These are phyloP conservation scores for Heteromyza rotundicornis DNA, from an alignment of 2,888 invertebrate genomes.

Conservation along the genomic window DNA sequence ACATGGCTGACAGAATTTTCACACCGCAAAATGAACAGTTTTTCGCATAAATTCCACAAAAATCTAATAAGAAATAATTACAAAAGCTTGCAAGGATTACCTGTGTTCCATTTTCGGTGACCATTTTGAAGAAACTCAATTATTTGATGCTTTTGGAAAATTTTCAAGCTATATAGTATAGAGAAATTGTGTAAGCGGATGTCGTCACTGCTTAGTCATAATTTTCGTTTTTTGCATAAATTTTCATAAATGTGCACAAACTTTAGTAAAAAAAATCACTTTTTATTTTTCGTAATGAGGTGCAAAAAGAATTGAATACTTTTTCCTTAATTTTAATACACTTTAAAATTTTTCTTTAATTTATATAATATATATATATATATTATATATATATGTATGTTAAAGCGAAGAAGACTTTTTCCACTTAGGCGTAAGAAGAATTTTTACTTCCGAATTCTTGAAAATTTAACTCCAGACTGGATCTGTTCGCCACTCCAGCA, in stretches of 20 bases:
- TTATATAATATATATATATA: conserved; percentile 43
- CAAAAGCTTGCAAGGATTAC: conserved; percentile 40
- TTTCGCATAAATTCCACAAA: background rate
- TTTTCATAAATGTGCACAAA: conserved; percentile 11
- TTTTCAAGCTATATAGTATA: conserved; percentile 43
- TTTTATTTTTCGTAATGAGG: conserved; percentile 22
- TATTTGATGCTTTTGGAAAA: background rate
- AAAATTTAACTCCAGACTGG: conserved; percentile 61
- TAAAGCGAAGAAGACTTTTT: conserved; percentile 35
- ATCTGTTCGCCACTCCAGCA: conserved; percentile 45
- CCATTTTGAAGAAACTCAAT: conserved; percentile 50
- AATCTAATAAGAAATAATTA: conserved; percentile 14
- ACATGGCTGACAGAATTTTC: conserved; percentile 48
- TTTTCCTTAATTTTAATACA: conserved; percentile 43
- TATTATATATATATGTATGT: conserved; percentile 29
- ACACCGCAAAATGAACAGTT: conserved; percentile 30
- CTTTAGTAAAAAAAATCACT: conserved; percentile 16
- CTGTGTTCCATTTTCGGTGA: conserved; percentile 63
- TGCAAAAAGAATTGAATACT: conserved; percentile 25
- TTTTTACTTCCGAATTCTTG: conserved; percentile 58
- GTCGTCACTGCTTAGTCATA: conserved; percentile 60
- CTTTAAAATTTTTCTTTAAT: conserved; percentile 49
- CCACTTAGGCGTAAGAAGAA: conserved; percentile 39
- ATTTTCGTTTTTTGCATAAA: conserved; percentile 29
- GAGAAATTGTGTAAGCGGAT: conserved; percentile 57